phyloP scores from a whole-genome alignment of 2,888 invertebrate species.

The Nemapogon koenigi region DNA sequence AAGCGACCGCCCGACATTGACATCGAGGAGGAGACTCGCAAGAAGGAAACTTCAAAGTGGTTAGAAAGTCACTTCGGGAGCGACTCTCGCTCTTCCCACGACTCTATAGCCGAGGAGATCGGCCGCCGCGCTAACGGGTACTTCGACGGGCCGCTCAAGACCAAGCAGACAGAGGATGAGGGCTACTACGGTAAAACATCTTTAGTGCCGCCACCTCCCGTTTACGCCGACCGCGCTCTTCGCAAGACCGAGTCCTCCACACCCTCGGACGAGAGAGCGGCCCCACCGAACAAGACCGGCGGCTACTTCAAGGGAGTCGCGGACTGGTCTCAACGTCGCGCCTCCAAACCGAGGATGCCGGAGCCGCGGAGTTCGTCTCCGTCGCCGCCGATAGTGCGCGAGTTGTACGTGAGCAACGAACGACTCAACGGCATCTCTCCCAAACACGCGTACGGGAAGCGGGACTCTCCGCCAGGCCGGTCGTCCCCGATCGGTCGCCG shows the following conservation, averaged over 20 bases:
- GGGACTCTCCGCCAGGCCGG: slow-evolving; percentile 50
- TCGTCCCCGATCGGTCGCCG: slow-evolving; percentile 49
- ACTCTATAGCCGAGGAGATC: slow-evolving; percentile 71
- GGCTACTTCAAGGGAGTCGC: slow-evolving; percentile 77
- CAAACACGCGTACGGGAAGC: slow-evolving; percentile 46
- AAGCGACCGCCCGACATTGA: slow-evolving; percentile 85
- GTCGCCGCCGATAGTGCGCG: slow-evolving; percentile 46
- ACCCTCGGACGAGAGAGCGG: slow-evolving; percentile 55
- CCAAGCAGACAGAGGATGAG: slow-evolving; percentile 55
- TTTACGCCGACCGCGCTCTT: slow-evolving; percentile 50
- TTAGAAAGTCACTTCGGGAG: slow-evolving; percentile 90
- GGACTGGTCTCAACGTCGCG: slow-evolving; percentile 78
- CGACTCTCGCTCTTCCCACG: slow-evolving; percentile 79
- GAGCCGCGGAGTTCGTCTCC: slow-evolving; percentile 54
- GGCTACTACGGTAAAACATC: slow-evolving; percentile 52
- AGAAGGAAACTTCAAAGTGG: slow-evolving; percentile 91
- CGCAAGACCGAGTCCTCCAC: slow-evolving; percentile 61
- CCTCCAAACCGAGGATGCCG: slow-evolving; percentile 56
- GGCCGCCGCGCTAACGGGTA: slow-evolving; percentile 70
- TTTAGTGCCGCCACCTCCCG: slow-evolving; percentile 46
- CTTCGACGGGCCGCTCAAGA: slow-evolving; percentile 81
- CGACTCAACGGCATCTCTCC: slow-evolving; percentile 45
- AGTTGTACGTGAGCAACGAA: slow-evolving; percentile 48
- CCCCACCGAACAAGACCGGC: slow-evolving; percentile 45
- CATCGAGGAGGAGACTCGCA: slow-evolving; percentile 87